These are phyloP conservation scores for Heteractis magnifica DNA, from an alignment of 92 coral and sea anemone genomes.

Conservation along the genomic window DNA sequence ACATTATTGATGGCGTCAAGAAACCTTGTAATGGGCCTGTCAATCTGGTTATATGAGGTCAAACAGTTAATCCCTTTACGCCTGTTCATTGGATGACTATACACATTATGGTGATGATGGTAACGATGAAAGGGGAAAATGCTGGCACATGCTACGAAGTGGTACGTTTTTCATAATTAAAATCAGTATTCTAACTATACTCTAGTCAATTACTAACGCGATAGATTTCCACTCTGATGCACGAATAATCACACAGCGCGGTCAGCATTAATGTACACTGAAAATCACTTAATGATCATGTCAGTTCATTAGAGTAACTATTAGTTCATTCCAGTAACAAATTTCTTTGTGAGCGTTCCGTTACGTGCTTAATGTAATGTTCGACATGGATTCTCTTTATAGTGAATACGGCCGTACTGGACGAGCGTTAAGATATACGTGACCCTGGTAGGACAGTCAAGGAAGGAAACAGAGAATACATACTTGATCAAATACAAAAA, in stretches of 20 bases:
- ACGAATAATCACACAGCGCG: neutral
- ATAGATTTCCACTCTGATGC: neutral
- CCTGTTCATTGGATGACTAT: neutral
- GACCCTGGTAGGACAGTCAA: neutral
- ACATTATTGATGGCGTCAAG: neutral
- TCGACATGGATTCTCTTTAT: neutral
- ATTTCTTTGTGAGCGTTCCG: neutral
- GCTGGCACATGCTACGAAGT: neutral
- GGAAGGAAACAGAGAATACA: neutral
- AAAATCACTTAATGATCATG: neutral
- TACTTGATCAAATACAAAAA: neutral
- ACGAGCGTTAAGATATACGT: neutral
- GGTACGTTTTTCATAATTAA: neutral
- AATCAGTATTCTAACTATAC: neutral
- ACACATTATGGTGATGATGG: neutral
- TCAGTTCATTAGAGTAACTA: neutral
- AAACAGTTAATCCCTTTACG: neutral
- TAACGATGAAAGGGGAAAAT: neutral
- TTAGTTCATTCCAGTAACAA: neutral
- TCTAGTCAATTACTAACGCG: neutral
- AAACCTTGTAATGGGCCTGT: neutral
- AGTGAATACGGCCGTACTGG: neutral
- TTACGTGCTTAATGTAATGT: neutral
- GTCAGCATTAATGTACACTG: neutral
- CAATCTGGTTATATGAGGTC: neutral